Base-by-base conservation (phyloP, 1,140 invertebrate species). In the Maniola jurtina region DNA sequence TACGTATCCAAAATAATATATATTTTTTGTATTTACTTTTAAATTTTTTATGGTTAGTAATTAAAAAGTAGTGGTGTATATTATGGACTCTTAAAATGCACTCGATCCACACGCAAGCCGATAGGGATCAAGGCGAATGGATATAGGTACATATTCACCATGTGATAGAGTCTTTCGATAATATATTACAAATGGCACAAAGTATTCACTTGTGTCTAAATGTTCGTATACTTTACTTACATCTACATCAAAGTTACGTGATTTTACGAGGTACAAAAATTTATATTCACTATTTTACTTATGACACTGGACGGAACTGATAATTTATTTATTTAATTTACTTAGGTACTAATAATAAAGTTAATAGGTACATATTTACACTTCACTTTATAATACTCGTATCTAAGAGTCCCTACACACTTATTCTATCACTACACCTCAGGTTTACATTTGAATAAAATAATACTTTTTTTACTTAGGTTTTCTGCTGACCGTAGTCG, bases 351-450 rank as follows among this genome's bases (percentile, higher is more conserved):
- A 45, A 50, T 38, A 47, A 34, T 55, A 11, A 55, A 55, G 33
- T 55, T 63, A 40, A n/a, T 67, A 68, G 61, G 55, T 88, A 88
- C 81, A 86, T 86, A 88, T 89, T 87, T 87, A 89, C 87, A 89
- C 48, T 11, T 25, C 47, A 68, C 33, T 9, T 55, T 34, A 55
- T 25, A 55, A 45, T 45, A 45, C 42, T 45, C 42, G 42, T 45
- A 45, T 45, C 42, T 45, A 45, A 45, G 42, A 13, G 38, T 11
- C 38, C 38, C 10, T 45, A 45, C 9, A 45, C 42, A 45, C 42
- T n/a, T 45, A 45, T 5, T 25, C 14, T 25, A 61, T 35, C 16
- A 15, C 25, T 70, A 64, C 54, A 67, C 70, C 14, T 55, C 54
- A 34, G 25, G 54, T 55, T 35, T 55, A 34, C 34, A 35, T 55